Conservation (phyloP, 2,888 invertebrate genomes). For the Hypomecis punctinalis region DNA sequence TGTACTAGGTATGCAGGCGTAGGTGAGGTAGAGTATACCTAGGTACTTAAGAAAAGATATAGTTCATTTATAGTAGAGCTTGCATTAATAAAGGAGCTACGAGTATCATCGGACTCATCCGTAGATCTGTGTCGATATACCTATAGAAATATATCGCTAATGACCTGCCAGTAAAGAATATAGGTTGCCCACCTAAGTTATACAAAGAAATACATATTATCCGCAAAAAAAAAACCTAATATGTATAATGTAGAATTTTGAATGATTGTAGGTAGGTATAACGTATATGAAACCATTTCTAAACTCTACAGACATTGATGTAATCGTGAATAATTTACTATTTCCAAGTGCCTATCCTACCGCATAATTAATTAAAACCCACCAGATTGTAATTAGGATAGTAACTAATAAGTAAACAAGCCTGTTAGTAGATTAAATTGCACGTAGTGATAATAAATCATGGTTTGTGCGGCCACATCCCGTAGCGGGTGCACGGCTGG, state of each 20-base stretch:
- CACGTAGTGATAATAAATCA: constrained; percentile 14
- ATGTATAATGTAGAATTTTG: not conserved
- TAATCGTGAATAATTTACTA: no score
- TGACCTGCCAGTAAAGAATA: not conserved
- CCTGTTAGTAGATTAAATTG: constrained; percentile 6
- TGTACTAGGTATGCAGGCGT: not conserved
- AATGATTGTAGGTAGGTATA: no score
- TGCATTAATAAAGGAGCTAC: no score
- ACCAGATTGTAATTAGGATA: not conserved
- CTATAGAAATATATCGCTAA: not conserved
- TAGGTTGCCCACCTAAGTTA: not conserved
- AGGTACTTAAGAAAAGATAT: no score
- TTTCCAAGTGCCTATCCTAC: no score
- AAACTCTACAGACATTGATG: no score
- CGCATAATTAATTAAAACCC: not conserved
- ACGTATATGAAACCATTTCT: no score
- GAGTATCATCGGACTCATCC: no score
- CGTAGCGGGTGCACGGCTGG: constrained; percentile 10
- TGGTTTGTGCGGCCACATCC: constrained; percentile 11
- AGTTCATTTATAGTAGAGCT: no score
- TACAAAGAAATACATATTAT: no score
- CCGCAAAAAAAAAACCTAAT: not conserved
- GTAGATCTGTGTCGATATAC: not conserved
- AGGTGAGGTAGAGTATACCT: no score
- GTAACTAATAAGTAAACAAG: not conserved